phyloP scores from a whole-genome alignment of 1,140 invertebrate genomes.

The Mamestra configurata region DNA sequence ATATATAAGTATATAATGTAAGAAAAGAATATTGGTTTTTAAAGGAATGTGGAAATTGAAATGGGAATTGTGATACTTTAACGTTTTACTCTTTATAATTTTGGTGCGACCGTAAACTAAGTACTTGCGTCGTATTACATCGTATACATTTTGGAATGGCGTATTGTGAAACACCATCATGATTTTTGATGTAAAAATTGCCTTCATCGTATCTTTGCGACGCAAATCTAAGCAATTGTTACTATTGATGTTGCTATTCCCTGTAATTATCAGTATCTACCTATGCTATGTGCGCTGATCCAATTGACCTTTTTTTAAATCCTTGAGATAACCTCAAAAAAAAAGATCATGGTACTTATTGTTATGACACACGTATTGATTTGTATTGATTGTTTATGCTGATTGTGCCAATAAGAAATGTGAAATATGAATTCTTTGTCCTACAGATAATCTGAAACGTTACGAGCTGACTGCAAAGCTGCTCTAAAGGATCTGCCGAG shows the following conservation, averaged over 20 bases:
- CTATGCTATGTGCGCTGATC: constrained; percentile 32
- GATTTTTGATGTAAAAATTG: constrained; percentile 46
- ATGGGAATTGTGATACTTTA: constrained; percentile 51
- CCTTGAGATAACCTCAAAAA: constrained; percentile 85
- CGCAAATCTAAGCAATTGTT: background rate
- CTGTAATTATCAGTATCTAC: constrained; percentile 11
- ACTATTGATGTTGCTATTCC: constrained; percentile 4
- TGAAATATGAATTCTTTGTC: constrained; percentile 59
- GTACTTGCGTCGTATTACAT: constrained; percentile 53
- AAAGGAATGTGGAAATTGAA: constrained; percentile 70
- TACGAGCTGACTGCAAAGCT: constrained; percentile 85
- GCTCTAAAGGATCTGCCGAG: constrained; percentile 84
- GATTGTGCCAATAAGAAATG: constrained; percentile 25
- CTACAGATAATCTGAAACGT: constrained; percentile 82
- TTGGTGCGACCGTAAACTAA: constrained; percentile 44
- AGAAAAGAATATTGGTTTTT: constrained; percentile 74
- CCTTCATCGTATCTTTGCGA: constrained; percentile 26
- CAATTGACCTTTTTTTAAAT: constrained; percentile 52
- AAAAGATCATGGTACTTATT: constrained; percentile 2
- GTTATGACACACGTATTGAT: constrained; percentile 24
- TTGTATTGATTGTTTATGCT: constrained; percentile 48
- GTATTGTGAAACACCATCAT: constrained; percentile 50
- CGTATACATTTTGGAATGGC: constrained; percentile 45
- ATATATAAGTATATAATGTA: constrained; percentile 78
- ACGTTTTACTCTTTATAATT: constrained; percentile 51